A percentile compares a stretch with the other conserved stretches of the same genome.
phyloP scores from a whole-genome alignment of 2,888 invertebrate species.

The Dryomyza anilis region DNA sequence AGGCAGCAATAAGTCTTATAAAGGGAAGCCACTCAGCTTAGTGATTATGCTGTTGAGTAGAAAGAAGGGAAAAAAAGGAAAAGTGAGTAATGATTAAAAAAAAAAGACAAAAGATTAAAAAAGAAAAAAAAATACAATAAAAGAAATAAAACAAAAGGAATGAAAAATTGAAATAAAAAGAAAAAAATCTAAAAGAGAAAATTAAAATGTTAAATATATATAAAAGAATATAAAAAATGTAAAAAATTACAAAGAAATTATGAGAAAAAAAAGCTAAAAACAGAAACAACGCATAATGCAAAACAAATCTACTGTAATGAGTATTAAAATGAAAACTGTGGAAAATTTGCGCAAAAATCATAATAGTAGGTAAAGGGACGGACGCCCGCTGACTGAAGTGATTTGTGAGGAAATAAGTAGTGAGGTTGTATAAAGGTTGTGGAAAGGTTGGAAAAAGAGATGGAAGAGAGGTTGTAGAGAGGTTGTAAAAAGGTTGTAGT shows the following conservation, averaged over 20 bases:
- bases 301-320: slow-evolving; percentile 2
- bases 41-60: neutral
- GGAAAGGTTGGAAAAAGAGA: neutral
- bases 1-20: neutral
- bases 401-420: neutral
- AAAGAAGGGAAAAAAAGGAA: neutral
- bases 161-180: neutral
- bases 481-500: no score
- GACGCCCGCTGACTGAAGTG: no score
- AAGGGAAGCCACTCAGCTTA: neutral
- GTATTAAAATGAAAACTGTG: neutral
- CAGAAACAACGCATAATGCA: neutral
- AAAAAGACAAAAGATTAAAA: no score
- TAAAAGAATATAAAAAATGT: no score
- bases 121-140: no score
- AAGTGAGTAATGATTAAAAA: neutral
- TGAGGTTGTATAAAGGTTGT: neutral
- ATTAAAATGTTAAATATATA: no score
- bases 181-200: neutral
- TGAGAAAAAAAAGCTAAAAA: neutral
- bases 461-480: no score
- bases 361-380: no score
- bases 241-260: neutral
- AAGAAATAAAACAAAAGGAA: no score
- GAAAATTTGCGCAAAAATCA: no score